A percentile compares a stretch with the other conserved stretches of the same genome.
Conservation (phyloP, 2,113 vertebrate species). For the Saguinus midas region DNA sequence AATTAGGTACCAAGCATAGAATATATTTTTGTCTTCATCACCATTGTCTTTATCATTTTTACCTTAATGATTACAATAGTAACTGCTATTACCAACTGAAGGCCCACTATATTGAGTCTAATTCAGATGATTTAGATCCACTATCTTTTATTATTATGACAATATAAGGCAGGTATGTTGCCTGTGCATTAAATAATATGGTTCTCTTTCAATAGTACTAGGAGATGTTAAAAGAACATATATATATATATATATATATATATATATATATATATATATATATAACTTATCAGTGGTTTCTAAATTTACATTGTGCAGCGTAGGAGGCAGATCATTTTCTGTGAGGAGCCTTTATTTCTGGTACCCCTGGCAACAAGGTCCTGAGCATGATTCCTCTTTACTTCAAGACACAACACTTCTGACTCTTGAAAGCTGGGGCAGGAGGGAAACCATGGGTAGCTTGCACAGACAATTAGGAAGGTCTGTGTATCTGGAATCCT, state of each 20-base stretch:
- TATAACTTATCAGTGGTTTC: not conserved
- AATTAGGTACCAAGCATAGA: not conserved
- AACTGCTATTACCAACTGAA: not conserved
- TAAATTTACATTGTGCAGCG: not conserved
- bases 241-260: not conserved
- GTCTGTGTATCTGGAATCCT: conserved; percentile 34
- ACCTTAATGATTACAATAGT: not conserved
- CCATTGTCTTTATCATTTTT: not conserved
- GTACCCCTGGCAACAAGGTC: not conserved
- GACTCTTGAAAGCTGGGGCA: not conserved
- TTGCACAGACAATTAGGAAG: not conserved
- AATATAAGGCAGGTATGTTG: not conserved
- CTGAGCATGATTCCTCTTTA: not conserved
- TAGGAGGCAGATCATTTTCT: not conserved
- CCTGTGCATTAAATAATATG: not conserved
- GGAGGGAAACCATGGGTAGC: not conserved
- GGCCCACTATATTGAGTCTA: not conserved
- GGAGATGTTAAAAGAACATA: not conserved
- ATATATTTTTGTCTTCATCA: not conserved
- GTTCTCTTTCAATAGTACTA: not conserved
- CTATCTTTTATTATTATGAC: not conserved
- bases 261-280: accelerated
- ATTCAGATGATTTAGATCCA: not conserved
- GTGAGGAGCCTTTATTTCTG: not conserved
- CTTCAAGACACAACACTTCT: not conserved